Evolutionary conservation across 2,888 invertebrate genomes (phyloP).

Genomic region (Danaus chrysippus): DNA sequence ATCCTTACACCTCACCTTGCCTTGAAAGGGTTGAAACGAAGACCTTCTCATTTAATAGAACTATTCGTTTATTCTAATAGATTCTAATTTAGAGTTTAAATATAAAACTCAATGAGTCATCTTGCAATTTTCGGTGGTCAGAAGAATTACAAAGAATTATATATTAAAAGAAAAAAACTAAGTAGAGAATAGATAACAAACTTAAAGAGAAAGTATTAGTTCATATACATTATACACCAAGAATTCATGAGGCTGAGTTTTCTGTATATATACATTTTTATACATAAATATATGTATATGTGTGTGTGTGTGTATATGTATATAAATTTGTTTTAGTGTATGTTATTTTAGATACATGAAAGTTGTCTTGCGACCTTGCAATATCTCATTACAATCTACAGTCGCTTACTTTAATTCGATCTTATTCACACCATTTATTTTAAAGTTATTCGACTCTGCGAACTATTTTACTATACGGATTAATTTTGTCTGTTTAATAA

Average conservation of each 20-base stretch:
- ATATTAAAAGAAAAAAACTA: no score
- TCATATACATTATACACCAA: background rate
- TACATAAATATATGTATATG: background rate
- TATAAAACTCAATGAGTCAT: no score
- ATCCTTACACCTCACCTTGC: no score
- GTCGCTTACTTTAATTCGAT: constrained; percentile 29
- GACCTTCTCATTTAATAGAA: no score
- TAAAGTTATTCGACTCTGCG: background rate
- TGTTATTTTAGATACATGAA: constrained; percentile 40
- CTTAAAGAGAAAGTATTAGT: background rate
- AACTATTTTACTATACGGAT: no score
- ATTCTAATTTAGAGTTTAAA: no score
- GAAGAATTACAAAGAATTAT: no score
- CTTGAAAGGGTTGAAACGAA: no score
- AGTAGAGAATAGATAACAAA: background rate
- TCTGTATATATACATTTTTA: background rate
- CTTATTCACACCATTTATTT: background rate
- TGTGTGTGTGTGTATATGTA: constrained; percentile 5
- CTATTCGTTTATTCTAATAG: no score
- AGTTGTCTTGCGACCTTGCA: constrained; percentile 64
- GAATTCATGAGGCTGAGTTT: background rate
- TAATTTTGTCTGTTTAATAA: no score
- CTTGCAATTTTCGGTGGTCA: no score
- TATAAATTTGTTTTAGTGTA: constrained; percentile 1
- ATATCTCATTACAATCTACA: constrained; percentile 33